A percentile compares a stretch with the other conserved stretches of the same genome.
phyloP scores from a whole-genome alignment of 2,797 vertebrate species.

The Pangasius sanitwongsei region DNA sequence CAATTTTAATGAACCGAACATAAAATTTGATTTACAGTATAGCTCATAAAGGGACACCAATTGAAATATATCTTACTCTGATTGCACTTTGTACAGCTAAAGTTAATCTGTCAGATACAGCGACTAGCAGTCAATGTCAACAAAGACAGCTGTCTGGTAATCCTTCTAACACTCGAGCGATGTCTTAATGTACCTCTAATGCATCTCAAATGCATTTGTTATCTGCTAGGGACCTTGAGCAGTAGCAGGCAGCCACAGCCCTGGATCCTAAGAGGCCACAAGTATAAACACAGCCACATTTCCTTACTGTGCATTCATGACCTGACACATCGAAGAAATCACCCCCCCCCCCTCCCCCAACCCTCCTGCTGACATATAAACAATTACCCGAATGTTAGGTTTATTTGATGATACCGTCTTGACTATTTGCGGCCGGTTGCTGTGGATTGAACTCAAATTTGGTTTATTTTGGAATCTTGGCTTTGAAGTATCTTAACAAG shows the following conservation, averaged over 20 bases:
- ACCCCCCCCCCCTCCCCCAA: not conserved
- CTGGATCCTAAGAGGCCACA: slow-evolving; percentile 57
- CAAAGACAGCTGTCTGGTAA: slow-evolving; percentile 38
- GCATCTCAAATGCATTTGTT: slow-evolving; percentile 56
- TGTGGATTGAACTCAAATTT: slow-evolving; percentile 57
- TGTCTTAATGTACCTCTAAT: slow-evolving; percentile 55
- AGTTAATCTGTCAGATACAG: slow-evolving; percentile 22
- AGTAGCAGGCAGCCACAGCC: slow-evolving; percentile 62
- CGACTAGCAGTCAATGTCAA: slow-evolving; percentile 37
- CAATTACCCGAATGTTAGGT: slow-evolving; percentile 65
- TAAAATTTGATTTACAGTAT: not conserved
- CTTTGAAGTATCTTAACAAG: slow-evolving; percentile 52
- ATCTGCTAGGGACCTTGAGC: slow-evolving; percentile 51
- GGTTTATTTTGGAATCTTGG: slow-evolving; percentile 69
- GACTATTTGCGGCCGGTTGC: slow-evolving; percentile 62
- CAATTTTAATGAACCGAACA: not conserved
- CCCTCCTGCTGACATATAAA: slow-evolving; percentile 63
- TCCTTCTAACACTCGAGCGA: slow-evolving; percentile 44
- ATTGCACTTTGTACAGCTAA: not conserved
- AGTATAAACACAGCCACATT: slow-evolving; percentile 58
- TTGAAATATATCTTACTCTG: slow-evolving; percentile 7
- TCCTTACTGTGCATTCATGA: slow-evolving; percentile 52
- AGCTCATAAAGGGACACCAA: slow-evolving; percentile 6
- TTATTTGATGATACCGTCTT: slow-evolving; percentile 70
- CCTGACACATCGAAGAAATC: slow-evolving; percentile 42